These are phyloP conservation scores for Octonoba sinensis DNA, from an alignment of 2,888 invertebrate species.

Conservation along the genomic window DNA sequence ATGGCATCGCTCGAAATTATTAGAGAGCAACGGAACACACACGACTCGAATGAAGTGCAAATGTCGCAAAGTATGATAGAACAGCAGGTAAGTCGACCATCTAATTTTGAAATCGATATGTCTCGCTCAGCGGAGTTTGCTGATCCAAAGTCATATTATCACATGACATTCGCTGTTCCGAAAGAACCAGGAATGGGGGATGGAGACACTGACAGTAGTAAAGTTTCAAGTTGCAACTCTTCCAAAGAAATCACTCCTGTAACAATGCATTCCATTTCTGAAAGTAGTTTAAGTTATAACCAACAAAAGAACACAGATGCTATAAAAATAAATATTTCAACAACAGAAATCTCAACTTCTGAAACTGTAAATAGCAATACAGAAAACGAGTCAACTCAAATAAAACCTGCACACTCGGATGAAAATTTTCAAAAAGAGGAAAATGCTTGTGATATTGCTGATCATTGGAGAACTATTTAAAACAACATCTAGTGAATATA, in stretches of 20 bases:
- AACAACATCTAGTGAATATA: no score
- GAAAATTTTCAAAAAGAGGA: constrained; percentile 12
- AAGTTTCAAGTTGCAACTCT: not conserved
- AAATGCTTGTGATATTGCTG: not conserved
- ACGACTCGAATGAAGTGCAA: not conserved
- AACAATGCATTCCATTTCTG: constrained; percentile 46
- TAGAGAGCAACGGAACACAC: constrained; percentile 40
- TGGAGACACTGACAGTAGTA: constrained; percentile 20
- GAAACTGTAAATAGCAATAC: not conserved
- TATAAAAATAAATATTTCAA: not conserved
- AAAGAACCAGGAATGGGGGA: constrained; percentile 35
- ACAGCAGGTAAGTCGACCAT: not conserved
- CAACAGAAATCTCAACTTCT: no score
- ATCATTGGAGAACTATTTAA: constrained; percentile 51
- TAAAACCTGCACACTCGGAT: not conserved
- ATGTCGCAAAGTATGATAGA: not conserved
- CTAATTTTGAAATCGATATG: constrained; percentile 24
- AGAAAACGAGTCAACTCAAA: not conserved
- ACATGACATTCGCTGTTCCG: constrained; percentile 54
- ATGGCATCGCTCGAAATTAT: constrained; percentile 44
- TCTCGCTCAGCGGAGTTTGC: constrained; percentile 45
- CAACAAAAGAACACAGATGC: not conserved
- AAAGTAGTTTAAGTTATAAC: not conserved
- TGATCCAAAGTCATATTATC: constrained; percentile 52
- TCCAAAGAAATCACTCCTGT: constrained; percentile 1